A percentile compares a stretch with the other conserved stretches of the same genome.
These are phyloP conservation scores for Metridium senile DNA, from an alignment of 92 coral and sea anemone genomes.

Conservation along the genomic window DNA sequence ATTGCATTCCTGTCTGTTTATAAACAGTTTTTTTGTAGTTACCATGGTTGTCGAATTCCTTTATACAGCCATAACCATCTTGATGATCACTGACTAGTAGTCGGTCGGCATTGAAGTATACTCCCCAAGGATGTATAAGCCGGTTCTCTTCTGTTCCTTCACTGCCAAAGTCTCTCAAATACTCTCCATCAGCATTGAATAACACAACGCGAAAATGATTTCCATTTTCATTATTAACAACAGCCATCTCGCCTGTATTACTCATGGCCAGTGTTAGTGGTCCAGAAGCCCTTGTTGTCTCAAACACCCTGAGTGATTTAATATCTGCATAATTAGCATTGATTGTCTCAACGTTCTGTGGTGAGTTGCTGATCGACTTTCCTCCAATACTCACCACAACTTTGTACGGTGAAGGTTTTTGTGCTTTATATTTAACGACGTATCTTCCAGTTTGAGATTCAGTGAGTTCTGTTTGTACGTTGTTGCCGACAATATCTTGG, in stretches of 20 bases:
- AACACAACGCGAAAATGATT: not conserved
- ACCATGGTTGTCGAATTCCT: conserved; percentile 5
- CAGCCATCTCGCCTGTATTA: not conserved
- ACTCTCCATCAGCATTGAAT: not conserved
- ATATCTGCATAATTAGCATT: not conserved
- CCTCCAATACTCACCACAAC: conserved; percentile 10
- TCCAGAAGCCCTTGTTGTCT: not conserved
- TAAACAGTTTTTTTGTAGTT: not conserved
- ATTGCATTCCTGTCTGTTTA: not conserved
- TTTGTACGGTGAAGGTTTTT: conserved; percentile 3
- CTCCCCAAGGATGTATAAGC: not conserved
- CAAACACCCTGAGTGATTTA: not conserved
- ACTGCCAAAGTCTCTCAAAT: not conserved
- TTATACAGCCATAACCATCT: not conserved
- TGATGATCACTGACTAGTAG: not conserved
- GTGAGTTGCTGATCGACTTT: conserved; percentile 7
- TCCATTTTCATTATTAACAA: not conserved
- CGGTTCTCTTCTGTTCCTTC: conserved; percentile 7
- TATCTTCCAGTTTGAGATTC: conserved; percentile 1
- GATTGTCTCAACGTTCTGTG: not conserved
- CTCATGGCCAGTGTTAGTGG: not conserved
- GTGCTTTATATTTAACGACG: not conserved
- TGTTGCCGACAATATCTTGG: not conserved
- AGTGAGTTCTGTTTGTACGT: not conserved
- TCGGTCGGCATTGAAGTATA: not conserved